Evolutionary conservation across 2,888 invertebrate species (phyloP), one percentile per base, ranked within the genome.

Genomic region (Xanthostigma xanthostigma): DNA sequence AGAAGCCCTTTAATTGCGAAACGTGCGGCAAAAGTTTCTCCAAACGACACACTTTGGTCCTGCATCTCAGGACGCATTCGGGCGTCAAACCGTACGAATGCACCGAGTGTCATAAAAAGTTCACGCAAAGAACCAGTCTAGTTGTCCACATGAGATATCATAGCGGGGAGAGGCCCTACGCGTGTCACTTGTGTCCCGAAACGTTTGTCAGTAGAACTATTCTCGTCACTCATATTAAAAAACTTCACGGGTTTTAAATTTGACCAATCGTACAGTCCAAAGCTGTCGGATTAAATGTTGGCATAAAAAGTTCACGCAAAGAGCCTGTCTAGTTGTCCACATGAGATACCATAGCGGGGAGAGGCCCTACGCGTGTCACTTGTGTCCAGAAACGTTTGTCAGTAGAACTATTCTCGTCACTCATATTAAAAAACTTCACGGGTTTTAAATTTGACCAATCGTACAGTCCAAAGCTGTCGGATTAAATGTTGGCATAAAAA

Each of bases 201-300:
- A 49, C 51, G 36, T 60, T 59, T 39, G 50, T 44, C 13, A 49
- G 49, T 35, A 49, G 41, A 9, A 67, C 72, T 0, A 72, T 73
- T 44, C 58, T 72, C 45, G 74, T 72, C 43, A 56, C 69, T n/a
- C 75, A 74, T 54, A 56, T 67, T 53, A 64, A 66, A 35, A 65
- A 27, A 27, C 27, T 27, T 27, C 27, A 27, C 6, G 27, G 27
- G 27, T 27, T 27, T 27, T 27, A 6, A 27, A 27, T 27, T 27
- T 27, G 27, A n/a, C 17, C 27, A 27, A 27, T 6, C 6, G 27
- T 27, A 27, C 6, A 27, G 27, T 27, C 17, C 27, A 6, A 27
- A 27, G 27, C 6, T 27, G 27, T 27, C 27, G 6, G 27, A 27
- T 27, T 27, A 27, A 3, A 27, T 27, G 6, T 6, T 6, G 3